Evolutionary conservation across 2,888 invertebrate species (phyloP).

Genomic region (Mythimna lalbum): DNA sequence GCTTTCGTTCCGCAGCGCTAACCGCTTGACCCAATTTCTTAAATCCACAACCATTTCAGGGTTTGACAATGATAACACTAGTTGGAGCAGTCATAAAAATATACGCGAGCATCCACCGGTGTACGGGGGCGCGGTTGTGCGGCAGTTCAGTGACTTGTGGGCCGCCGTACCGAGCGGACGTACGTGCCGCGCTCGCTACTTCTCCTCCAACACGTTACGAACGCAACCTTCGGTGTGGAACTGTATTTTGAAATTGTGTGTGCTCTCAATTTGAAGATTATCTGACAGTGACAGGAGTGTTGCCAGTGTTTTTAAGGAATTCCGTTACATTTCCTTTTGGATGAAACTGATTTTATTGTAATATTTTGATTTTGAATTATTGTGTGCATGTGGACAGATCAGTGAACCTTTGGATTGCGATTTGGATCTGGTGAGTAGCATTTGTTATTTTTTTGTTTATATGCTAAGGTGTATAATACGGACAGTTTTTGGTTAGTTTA

Average conservation of each 20-base stretch:
- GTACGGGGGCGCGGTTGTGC: slow-evolving; percentile 78
- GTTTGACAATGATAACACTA: slow-evolving; percentile 85
- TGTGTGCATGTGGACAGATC: slow-evolving; percentile 84
- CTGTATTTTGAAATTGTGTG: slow-evolving; percentile 75
- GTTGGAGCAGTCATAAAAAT: slow-evolving; percentile 79
- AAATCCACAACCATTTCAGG: slow-evolving; percentile 82
- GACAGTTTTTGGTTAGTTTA: slow-evolving; percentile 19
- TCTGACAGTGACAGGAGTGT: slow-evolving; percentile 86
- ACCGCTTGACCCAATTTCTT: slow-evolving; percentile 84
- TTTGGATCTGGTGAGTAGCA: slow-evolving; percentile 85
- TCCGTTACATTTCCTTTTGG: slow-evolving; percentile 61
- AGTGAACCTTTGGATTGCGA: slow-evolving; percentile 88
- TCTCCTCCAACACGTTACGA: slow-evolving; percentile 67
- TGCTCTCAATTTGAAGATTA: slow-evolving; percentile 72
- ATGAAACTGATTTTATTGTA: slow-evolving; percentile 69
- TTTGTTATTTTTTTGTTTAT: slow-evolving; percentile 45
- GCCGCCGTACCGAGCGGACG: slow-evolving; percentile 76
- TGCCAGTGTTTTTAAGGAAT: slow-evolving; percentile 69
- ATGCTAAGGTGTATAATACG: slow-evolving; percentile 6
- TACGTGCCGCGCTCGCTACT: slow-evolving; percentile 65
- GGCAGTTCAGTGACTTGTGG: slow-evolving; percentile 87
- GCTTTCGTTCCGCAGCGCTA: slow-evolving; percentile 60
- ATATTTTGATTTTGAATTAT: slow-evolving; percentile 68
- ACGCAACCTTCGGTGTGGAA: slow-evolving; percentile 68
- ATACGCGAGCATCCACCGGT: slow-evolving; percentile 77